Evolutionary conservation across 1,140 invertebrate species (phyloP).

Genomic region (Phymorhynchus buccinoides): DNA sequence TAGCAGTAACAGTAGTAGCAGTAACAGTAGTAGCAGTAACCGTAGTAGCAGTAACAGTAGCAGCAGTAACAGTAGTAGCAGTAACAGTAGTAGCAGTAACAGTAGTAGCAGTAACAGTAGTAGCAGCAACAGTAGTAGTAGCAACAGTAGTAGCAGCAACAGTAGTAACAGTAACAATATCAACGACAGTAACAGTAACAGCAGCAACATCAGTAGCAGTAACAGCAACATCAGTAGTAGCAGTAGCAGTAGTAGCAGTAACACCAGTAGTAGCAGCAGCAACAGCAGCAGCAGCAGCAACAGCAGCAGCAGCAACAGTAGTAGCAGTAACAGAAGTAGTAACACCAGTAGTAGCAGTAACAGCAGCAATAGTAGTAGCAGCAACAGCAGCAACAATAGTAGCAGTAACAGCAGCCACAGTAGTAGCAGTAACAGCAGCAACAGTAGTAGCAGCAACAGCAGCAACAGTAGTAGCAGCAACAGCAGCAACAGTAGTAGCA

Average conservation of each 20-base stretch:
- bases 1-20: too few species aligned
- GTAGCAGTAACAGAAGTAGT: conserved; percentile 8
- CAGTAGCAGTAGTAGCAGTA: too few species aligned
- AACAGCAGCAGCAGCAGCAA: conserved; percentile 18
- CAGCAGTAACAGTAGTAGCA: background rate
- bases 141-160: conserved; percentile 18
- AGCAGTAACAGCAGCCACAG: background rate
- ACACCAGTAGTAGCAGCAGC: too few species aligned
- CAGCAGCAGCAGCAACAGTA: conserved; percentile 19
- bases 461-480: background rate
- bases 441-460: background rate
- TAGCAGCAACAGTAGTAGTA: conserved; percentile 18
- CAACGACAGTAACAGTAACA: too few species aligned
- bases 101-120: conserved; percentile 14
- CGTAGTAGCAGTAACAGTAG: background rate
- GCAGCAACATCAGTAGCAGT: too few species aligned
- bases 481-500: background rate
- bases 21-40: background rate
- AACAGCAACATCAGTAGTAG: too few species aligned
- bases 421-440: background rate
- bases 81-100: background rate
- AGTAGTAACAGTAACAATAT: too few species aligned
- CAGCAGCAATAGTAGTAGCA: background rate
- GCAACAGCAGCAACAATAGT: background rate
- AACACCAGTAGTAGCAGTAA: background rate